phyloP scores from a whole-genome alignment of 2,888 invertebrate genomes.

The Polyommatus icarus region DNA sequence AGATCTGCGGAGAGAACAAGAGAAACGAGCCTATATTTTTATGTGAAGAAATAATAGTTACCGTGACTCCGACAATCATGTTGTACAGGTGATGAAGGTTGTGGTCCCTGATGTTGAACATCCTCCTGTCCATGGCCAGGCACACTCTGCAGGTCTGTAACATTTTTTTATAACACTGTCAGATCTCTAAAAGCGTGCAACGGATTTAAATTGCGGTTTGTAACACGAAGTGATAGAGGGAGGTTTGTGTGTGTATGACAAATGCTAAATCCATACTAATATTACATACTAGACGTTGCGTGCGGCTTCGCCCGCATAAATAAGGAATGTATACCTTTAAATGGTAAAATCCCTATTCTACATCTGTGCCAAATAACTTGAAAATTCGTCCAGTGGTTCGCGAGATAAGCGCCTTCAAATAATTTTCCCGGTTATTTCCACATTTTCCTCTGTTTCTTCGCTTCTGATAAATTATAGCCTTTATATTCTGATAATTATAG shows the following conservation, averaged over 20 bases:
- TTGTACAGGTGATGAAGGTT: constrained; percentile 21
- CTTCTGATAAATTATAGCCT: too few relatives aligned
- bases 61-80: constrained; percentile 12
- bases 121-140: constrained; percentile 23
- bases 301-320: background rate
- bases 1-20: background rate
- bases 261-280: background rate
- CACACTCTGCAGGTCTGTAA: constrained; percentile 30
- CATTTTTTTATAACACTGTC: background rate
- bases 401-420: too few relatives aligned
- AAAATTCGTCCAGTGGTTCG: too few relatives aligned
- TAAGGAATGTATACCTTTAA: background rate
- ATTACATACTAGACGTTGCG: too few relatives aligned
- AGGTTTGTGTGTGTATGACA: background rate
- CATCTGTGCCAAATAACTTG: too few relatives aligned
- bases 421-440: too few relatives aligned
- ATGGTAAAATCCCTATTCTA: too few relatives aligned
- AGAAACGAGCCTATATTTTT: background rate
- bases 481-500: too few relatives aligned
- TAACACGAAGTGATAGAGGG: background rate
- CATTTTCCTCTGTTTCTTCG: too few relatives aligned
- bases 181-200: background rate
- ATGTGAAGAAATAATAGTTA: background rate
- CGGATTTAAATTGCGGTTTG: background rate
- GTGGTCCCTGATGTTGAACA: constrained; percentile 26